Evolutionary conservation across 1,140 invertebrate genomes (phyloP), one percentile per base, ranked within the genome.

Genomic region (Pemphigus obesinymphae): DNA sequence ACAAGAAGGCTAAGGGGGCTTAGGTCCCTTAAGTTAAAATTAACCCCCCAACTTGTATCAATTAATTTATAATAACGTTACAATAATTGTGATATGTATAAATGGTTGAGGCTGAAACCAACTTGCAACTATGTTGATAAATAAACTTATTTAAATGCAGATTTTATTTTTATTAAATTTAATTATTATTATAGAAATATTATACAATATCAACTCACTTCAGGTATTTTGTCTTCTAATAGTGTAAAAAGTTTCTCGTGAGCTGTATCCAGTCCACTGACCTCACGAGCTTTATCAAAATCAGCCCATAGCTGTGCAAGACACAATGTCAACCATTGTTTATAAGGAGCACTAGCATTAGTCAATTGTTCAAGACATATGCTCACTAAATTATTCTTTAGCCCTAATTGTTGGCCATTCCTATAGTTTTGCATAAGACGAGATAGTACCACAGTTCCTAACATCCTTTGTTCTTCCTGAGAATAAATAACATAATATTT

Each of bases 241-340:
- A 97, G 88, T 45, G 88, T 90, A 84, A 92, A 95, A 2, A 98
- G 89, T 88, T 98, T 98, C 87, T 99, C 97, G 88, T 98, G 96
- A 10, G 97, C 97, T 83, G 93, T 92, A 86, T 98, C 96, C n/a
- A 97, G 89, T 17, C 96, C 97, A 13, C 96, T 97, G 70, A 94
- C 96, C 97, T 97, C 98, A 82, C 96, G 90, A 29, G 97, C 97
- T 86, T 93, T 92, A 85, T 97, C 95, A 87, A 94, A 97, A 85
- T 95, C 93, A 83, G 94, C 92, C 98, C 97, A 99, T 40, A 97
- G 90, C 86, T 95, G 89, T n/a, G 95, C 96, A 70, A 99, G 89
- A 86, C 95, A 96, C 68, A 99, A 92, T 82, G 95, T 94, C 61
- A 98, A 88, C 97, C 97, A 99, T 86, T 96, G 93, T 43, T 95